Evolutionary conservation across 2,888 invertebrate genomes (phyloP).

Genomic region (Xylophagus ater): DNA sequence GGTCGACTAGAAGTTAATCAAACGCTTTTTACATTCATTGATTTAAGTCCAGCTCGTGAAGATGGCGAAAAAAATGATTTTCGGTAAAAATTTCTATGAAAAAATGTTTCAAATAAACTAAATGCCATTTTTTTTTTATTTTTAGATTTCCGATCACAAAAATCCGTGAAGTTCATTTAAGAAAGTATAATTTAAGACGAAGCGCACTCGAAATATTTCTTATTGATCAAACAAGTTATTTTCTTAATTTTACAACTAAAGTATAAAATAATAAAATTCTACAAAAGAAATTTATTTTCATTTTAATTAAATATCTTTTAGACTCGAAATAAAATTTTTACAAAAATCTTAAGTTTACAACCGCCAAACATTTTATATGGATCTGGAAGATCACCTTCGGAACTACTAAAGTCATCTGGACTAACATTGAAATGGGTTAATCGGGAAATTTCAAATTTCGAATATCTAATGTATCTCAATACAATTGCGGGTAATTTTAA

Average conservation of each 20-base stretch:
- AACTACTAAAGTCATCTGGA: conserved; percentile 48
- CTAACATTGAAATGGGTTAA: conserved; percentile 51
- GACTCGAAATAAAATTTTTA: conserved; percentile 51
- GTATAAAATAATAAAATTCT: conserved; percentile 26
- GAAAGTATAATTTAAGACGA: conserved; percentile 50
- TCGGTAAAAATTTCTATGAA: conserved; percentile 26
- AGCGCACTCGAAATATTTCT: conserved; percentile 55
- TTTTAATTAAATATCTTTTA: conserved; percentile 24
- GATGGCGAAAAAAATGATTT: conserved; percentile 43
- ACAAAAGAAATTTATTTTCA: neutral
- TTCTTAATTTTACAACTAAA: conserved; percentile 51
- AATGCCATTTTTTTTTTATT: neutral
- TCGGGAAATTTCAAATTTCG: conserved; percentile 61
- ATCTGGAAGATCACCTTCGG: conserved; percentile 48
- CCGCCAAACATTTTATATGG: conserved; percentile 49
- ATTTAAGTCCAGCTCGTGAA: conserved; percentile 44
- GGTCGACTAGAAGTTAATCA: conserved; percentile 52
- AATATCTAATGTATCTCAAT: conserved; percentile 66
- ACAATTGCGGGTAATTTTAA: conserved; percentile 47
- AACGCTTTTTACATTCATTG: conserved; percentile 47
- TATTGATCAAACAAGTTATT: conserved; percentile 53
- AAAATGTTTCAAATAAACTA: neutral
- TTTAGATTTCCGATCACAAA: conserved; percentile 42
- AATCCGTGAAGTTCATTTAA: conserved; percentile 50
- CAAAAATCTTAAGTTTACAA: conserved; percentile 46